Conservation (phyloP, 2,888 invertebrate species). For the Drosophila flavopinicola region DNA sequence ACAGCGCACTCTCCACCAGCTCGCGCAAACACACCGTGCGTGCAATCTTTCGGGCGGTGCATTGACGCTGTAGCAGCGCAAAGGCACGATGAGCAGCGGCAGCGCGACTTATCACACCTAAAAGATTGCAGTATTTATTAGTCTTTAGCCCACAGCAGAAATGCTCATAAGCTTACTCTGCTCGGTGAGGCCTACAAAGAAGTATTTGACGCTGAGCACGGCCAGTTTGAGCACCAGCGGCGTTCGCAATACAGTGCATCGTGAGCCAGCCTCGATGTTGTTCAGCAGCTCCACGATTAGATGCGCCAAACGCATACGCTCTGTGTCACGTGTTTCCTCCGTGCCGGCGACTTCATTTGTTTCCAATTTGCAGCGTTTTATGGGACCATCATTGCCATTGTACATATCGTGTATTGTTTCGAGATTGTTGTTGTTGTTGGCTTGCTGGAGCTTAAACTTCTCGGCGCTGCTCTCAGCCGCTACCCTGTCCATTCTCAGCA, state of each 20-base stretch:
- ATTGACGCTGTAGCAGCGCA: slow-evolving; percentile 88
- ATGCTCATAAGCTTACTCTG: slow-evolving; percentile 85
- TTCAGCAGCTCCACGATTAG: slow-evolving; percentile 88
- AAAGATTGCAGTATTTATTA: not conserved
- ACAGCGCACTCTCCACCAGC: slow-evolving; percentile 90
- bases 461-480: slow-evolving; percentile 52
- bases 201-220: slow-evolving; percentile 90
- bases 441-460: slow-evolving; percentile 50
- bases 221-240: slow-evolving; percentile 88
- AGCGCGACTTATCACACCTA: slow-evolving; percentile 88
- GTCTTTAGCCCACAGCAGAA: not conserved
- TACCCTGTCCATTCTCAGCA: slow-evolving; percentile 73
- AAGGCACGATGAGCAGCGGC: slow-evolving; percentile 88
- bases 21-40: slow-evolving; percentile 90
- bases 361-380: slow-evolving; percentile 55
- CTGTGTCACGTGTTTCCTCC: slow-evolving; percentile 51
- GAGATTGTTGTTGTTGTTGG: slow-evolving; percentile 59
- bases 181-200: slow-evolving; percentile 90
- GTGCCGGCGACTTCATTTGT: slow-evolving; percentile 9
- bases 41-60: slow-evolving; percentile 87
- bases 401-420: slow-evolving; percentile 36
- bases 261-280: slow-evolving; percentile 87
- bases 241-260: slow-evolving; percentile 86
- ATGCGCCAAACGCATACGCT: slow-evolving; percentile 83
- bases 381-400: slow-evolving; percentile 31